Percentiles rank a stretch among this genome's conserved stretches.
phyloP scores from a whole-genome alignment of 1,140 invertebrate species.

The Anastatus disparis region DNA sequence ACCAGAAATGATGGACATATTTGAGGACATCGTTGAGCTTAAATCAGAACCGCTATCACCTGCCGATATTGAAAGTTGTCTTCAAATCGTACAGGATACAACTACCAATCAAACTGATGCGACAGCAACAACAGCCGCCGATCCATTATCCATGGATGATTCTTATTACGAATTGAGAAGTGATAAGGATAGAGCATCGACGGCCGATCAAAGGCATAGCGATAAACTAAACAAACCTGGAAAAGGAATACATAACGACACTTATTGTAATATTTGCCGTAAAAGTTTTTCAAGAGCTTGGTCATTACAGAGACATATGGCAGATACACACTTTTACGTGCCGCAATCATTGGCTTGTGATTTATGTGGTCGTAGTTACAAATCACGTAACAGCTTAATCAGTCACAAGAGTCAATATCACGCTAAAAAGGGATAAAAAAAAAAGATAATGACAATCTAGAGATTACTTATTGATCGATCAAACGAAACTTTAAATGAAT shows the following conservation, averaged over 20 bases:
- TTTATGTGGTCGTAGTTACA: constrained; percentile 66
- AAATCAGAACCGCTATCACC: constrained; percentile 62
- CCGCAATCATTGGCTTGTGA: constrained; percentile 67
- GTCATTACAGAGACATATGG: constrained; percentile 68
- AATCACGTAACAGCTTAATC: constrained; percentile 68
- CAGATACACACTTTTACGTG: constrained; percentile 68
- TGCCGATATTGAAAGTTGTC: neutral
- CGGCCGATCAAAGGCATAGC: neutral
- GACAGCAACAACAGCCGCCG: too few species aligned
- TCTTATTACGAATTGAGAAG: too few species aligned
- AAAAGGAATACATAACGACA: constrained; percentile 47
- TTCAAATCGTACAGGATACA: neutral
- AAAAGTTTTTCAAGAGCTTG: constrained; percentile 68
- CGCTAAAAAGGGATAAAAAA: constrained; percentile 59
- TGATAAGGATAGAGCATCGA: too few species aligned
- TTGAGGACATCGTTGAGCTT: constrained; percentile 54
- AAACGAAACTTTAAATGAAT: too few species aligned
- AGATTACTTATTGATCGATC: constrained; percentile 45
- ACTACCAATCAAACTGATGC: neutral
- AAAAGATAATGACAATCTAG: constrained; percentile 42
- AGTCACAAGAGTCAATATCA: constrained; percentile 70
- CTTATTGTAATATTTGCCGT: constrained; percentile 65
- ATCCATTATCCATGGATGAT: too few species aligned
- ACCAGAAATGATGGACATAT: constrained; percentile 61
- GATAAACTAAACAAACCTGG: neutral